Conservation (phyloP, 2,888 invertebrate species). For the Eupithecia abbreviata region DNA sequence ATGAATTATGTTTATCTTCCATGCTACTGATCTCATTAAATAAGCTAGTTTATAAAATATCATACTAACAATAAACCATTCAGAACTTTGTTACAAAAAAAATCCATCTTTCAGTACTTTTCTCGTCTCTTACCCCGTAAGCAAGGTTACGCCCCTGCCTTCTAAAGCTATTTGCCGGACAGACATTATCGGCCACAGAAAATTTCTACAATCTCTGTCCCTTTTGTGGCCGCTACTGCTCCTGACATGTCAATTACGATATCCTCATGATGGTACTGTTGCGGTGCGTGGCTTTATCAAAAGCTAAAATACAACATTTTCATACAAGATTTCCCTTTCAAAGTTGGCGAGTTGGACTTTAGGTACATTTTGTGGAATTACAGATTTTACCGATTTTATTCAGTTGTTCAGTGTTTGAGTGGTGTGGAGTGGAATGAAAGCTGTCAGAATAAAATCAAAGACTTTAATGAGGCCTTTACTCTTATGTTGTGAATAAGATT, state of each 20-base stretch:
- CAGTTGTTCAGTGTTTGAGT: neutral
- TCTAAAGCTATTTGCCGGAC: slow-evolving; percentile 70
- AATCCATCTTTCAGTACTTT: neutral
- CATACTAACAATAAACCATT: neutral
- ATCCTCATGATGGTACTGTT: slow-evolving; percentile 50
- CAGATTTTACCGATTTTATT: neutral
- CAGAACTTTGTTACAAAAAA: neutral
- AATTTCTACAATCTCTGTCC: slow-evolving; percentile 80
- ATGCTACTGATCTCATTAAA: neutral
- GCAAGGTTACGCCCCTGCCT: slow-evolving; percentile 14
- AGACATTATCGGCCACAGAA: slow-evolving; percentile 74
- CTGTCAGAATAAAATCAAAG: neutral
- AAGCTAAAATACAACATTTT: slow-evolving; percentile 14
- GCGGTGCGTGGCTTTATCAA: slow-evolving; percentile 37
- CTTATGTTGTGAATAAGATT: neutral
- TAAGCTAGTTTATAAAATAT: neutral
- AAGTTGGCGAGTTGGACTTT: neutral
- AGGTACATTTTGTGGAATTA: neutral
- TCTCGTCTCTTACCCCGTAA: neutral
- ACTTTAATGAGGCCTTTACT: neutral
- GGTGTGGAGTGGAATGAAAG: too few relatives aligned
- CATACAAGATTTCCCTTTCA: neutral
- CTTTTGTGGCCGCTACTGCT: slow-evolving; percentile 75
- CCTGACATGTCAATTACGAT: slow-evolving; percentile 82
- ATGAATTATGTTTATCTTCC: neutral